Conservation (phyloP, 2,797 vertebrate genomes). For the Poeciliopsis presidionis region DNA sequence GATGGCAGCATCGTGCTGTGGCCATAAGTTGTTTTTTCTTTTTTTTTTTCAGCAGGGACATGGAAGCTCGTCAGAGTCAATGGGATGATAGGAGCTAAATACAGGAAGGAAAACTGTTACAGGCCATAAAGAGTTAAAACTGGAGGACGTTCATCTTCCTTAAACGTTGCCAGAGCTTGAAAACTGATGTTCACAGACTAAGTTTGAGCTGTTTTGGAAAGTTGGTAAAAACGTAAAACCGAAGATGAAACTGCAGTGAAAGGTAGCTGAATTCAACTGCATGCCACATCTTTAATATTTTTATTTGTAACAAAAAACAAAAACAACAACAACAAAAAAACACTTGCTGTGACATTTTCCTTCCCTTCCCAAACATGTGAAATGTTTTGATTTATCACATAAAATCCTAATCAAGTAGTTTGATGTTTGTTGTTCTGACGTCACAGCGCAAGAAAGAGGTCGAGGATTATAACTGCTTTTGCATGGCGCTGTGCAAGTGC, state of each 20-base stretch:
- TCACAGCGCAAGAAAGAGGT: background rate
- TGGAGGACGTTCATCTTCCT: background rate
- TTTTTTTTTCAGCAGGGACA: background rate
- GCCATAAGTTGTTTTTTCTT: background rate
- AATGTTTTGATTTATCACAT: background rate
- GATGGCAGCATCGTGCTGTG: background rate
- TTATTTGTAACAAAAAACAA: background rate
- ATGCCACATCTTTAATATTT: background rate
- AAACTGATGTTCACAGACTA: background rate
- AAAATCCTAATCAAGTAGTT: background rate
- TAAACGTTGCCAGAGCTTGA: background rate
- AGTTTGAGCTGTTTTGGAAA: background rate
- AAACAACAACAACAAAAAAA: background rate
- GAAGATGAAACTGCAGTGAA: background rate
- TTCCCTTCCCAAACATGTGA: background rate
- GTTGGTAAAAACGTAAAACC: background rate
- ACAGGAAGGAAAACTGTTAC: background rate
- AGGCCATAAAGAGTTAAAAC: background rate
- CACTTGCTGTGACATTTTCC: background rate
- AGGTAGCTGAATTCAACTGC: background rate
- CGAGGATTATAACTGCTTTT: no score
- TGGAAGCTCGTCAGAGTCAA: background rate
- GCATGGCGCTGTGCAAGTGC: background rate
- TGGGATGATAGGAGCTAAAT: background rate
- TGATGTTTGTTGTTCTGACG: background rate